Evolutionary conservation across 1,140 invertebrate species (phyloP).

Genomic region (Frieseomelitta varia): DNA sequence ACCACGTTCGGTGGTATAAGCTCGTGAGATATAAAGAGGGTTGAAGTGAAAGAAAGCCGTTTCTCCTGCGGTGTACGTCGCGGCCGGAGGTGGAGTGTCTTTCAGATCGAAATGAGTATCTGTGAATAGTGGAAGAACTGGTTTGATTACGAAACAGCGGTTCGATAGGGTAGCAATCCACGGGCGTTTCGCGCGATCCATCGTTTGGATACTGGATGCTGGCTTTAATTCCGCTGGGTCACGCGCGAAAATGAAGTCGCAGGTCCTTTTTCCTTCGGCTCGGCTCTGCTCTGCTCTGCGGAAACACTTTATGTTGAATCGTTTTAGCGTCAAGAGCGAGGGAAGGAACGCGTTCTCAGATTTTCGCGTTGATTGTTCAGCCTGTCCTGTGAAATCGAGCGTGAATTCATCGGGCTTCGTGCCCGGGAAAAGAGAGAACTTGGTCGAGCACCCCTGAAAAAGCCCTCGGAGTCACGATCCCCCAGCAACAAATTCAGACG

Average conservation of each 20-base stretch:
- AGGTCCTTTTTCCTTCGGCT: no score
- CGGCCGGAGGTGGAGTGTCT: not conserved
- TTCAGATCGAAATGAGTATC: not conserved
- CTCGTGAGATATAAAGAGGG: not conserved
- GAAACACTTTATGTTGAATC: not conserved
- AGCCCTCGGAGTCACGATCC: not conserved
- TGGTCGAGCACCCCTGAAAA: conserved; percentile 10
- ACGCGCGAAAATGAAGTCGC: no score
- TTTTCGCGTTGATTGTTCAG: not conserved
- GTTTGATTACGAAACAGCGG: not conserved
- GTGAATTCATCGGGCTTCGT: not conserved
- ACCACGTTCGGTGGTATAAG: no score
- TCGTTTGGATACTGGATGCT: not conserved
- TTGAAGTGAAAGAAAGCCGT: not conserved
- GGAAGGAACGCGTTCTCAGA: no score
- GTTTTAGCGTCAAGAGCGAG: not conserved
- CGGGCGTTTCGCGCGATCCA: not conserved
- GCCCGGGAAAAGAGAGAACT: not conserved
- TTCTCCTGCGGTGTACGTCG: not conserved
- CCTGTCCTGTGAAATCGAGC: not conserved
- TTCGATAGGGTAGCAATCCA: not conserved
- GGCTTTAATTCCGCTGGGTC: not conserved
- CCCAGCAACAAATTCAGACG: conserved; percentile 1
- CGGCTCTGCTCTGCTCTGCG: not conserved
- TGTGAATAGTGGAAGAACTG: not conserved